phyloP scores from a whole-genome alignment of 2,888 invertebrate species.

The Lasioglossum zephyrum region DNA sequence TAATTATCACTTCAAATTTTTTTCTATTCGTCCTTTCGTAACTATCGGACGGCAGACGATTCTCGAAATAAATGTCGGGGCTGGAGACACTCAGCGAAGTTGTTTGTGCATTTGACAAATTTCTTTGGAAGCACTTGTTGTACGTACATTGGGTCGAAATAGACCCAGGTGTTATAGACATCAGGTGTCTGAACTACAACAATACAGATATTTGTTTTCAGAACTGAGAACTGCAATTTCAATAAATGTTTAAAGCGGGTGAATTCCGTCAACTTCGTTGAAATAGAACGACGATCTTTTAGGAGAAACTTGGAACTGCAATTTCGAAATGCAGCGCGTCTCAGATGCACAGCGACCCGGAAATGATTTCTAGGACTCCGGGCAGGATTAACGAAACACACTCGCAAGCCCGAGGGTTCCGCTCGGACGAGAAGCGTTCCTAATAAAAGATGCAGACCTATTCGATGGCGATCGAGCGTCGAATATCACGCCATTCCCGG shows the following conservation, averaged over 20 bases:
- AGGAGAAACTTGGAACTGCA: not conserved
- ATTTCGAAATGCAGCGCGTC: not conserved
- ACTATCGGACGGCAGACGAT: too few species aligned
- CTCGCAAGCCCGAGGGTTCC: not conserved
- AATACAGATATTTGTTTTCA: too few species aligned
- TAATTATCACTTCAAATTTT: too few species aligned
- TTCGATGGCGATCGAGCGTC: not conserved
- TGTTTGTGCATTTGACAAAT: too few species aligned
- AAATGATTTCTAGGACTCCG: not conserved
- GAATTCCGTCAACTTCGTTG: fast-evolving
- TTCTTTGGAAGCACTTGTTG: too few species aligned
- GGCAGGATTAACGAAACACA: not conserved
- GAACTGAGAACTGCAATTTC: not conserved
- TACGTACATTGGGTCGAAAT: too few species aligned
- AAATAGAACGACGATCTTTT: not conserved
- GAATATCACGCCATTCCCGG: not conserved
- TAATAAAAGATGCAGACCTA: not conserved
- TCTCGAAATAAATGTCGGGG: too few species aligned
- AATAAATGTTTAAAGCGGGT: not conserved
- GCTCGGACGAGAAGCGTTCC: not conserved
- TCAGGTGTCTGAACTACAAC: too few species aligned
- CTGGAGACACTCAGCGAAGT: too few species aligned
- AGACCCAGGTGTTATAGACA: too few species aligned
- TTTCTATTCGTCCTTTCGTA: too few species aligned
- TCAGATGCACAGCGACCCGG: not conserved